Evolutionary conservation across 2,888 invertebrate species (phyloP).

Genomic region (Sarcophaga carnaria): DNA sequence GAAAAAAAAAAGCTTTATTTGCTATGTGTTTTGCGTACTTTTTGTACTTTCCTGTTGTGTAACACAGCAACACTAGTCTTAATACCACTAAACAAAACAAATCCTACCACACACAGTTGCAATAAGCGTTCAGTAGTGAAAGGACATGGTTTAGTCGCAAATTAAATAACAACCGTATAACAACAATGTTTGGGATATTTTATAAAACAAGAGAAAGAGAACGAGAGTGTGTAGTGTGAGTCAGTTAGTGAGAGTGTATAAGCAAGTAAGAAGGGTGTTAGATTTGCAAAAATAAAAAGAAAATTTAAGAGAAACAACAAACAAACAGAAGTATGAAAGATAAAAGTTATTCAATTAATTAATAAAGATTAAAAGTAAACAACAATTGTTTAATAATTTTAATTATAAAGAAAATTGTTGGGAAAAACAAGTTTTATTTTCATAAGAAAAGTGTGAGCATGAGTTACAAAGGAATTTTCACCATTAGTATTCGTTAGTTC

Average conservation of each 20-base stretch:
- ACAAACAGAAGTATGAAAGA: constrained; percentile 5
- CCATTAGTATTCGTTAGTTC: constrained; percentile 58
- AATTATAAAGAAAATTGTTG: neutral
- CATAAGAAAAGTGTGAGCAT: constrained; percentile 64
- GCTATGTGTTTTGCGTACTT: neutral
- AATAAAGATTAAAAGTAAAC: neutral
- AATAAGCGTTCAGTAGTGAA: constrained; percentile 55
- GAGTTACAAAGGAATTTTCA: constrained; percentile 67
- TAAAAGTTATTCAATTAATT: neutral
- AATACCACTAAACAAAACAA: neutral
- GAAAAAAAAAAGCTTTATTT: constrained; percentile 32
- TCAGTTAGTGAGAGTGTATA: constrained; percentile 4
- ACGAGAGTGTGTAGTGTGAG: constrained; percentile 13
- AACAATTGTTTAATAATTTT: constrained; percentile 5
- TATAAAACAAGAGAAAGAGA: constrained; percentile 16
- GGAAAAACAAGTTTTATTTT: constrained; percentile 49
- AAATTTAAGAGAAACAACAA: constrained; percentile 14
- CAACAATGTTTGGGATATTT: constrained; percentile 36
- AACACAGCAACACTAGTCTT: neutral
- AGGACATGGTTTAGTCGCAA: constrained; percentile 53
- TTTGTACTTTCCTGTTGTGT: neutral
- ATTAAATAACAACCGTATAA: constrained; percentile 26
- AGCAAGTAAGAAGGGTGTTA: constrained; percentile 21
- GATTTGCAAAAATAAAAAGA: constrained; percentile 25
- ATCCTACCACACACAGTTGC: constrained; percentile 58